Base-by-base conservation (phyloP, 2,113 vertebrate genomes). In the Hiodon alosoides region DNA sequence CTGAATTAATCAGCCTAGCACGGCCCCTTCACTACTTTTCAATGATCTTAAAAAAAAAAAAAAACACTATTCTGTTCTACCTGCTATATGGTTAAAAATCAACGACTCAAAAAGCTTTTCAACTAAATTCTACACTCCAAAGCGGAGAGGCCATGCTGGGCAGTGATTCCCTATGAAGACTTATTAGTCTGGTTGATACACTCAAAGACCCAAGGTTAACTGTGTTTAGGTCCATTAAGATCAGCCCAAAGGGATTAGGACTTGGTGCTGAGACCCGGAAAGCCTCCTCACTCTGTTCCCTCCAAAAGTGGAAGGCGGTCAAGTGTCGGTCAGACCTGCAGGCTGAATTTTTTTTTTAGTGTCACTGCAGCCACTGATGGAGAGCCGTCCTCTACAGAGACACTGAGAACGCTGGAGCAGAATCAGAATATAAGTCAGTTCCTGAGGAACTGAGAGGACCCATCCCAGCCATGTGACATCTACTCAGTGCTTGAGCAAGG, bases 161-260 rank as follows among this genome's bases (percentile, higher is more conserved):
- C 31, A 31, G 31, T 2, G 2, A 31, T 31, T 31, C 31, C 31
- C 31, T 31, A 31, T 31, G 31, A 3, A 14, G 4, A 59, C 58
- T 59, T 14, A 14, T 59, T 14, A 3, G 58, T 11, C 14, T 59
- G 58, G 58, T 9, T 14, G 58, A 59, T 9, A 9, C 58, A 6
- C 13, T 51, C 50, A 3, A 50, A 60, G 59, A 73, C 60, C 48
- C 58, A n/a, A 65, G 71, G 71, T 73, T 73, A 64, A 64, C 71
- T 53, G 60, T 73, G 71, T 73, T 62, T 17, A 64, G 14, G 52
- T 73, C 48, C 11, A 31, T 3, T 57, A 5, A n/a, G 13, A 65
- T 64, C 7, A 55, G 72, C n/a, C 4, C 50, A 52, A 16, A 64
- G 58, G 31, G 48, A 11, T 7, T 52, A n/a, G 60, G n/a, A 61